phyloP scores from a whole-genome alignment of 2,113 vertebrate species.

The Oceanites oceanicus region DNA sequence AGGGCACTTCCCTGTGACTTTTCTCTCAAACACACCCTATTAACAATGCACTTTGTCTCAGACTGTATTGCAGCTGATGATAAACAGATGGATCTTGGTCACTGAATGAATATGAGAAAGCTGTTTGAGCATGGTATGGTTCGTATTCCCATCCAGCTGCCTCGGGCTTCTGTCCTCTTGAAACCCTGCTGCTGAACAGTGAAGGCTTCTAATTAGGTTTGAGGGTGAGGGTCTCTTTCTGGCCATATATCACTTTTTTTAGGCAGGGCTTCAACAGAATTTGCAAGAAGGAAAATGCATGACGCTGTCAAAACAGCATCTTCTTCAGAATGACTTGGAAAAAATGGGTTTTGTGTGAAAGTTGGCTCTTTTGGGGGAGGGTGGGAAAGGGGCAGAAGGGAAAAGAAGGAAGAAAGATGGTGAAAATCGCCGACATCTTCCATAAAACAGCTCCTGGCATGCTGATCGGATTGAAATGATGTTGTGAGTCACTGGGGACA shows the following conservation, averaged over 20 bases:
- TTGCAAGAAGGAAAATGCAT: background rate
- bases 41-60: conserved; percentile 42
- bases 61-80: conserved; percentile 31
- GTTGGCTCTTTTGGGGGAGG: background rate
- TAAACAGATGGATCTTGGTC: conserved; percentile 53
- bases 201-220: conserved; percentile 7
- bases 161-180: conserved; percentile 22
- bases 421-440: background rate
- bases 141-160: conserved; percentile 33
- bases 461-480: background rate
- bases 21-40: conserved; percentile 31
- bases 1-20: conserved; percentile 2
- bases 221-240: conserved; percentile 11
- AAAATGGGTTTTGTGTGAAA: background rate
- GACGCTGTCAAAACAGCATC: background rate
- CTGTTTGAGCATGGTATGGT: conserved; percentile 19
- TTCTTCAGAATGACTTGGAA: background rate
- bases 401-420: background rate
- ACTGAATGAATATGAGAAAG: conserved; percentile 21
- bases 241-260: conserved; percentile 22
- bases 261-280: background rate
- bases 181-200: conserved; percentile 13
- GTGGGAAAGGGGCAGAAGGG: background rate
- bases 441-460: background rate
- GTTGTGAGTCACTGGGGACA: background rate